Percentiles rank a stretch among this genome's conserved stretches.
Conservation (phyloP, 2,113 vertebrate genomes). For the Cyphomyrus discorhynchus region DNA sequence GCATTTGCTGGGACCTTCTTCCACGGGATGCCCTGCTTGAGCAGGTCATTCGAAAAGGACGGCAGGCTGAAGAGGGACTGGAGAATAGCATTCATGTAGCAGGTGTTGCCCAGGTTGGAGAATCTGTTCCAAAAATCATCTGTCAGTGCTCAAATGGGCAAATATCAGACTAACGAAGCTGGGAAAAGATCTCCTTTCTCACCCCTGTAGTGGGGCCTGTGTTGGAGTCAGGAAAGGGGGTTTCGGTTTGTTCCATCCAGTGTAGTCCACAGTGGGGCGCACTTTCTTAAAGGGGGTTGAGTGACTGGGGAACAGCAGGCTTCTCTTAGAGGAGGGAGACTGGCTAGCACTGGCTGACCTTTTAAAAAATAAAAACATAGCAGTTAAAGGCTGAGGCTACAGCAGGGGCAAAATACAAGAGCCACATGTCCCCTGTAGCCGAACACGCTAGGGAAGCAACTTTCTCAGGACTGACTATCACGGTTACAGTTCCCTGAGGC, state of each 20-base stretch:
- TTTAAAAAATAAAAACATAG: slow-evolving; percentile 4
- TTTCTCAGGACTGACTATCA: not conserved
- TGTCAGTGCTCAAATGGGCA: slow-evolving; percentile 22
- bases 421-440: not conserved
- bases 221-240: slow-evolving; percentile 71
- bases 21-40: slow-evolving; percentile 92
- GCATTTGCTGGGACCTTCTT: slow-evolving; percentile 88
- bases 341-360: slow-evolving; percentile 71
- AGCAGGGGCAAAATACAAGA: not conserved
- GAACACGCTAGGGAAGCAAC: not conserved
- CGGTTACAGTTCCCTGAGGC: not conserved
- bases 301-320: slow-evolving; percentile 81
- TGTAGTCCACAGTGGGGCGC: slow-evolving; percentile 80
- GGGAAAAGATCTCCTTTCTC: slow-evolving; percentile 21
- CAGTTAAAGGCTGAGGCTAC: not conserved
- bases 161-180: not conserved
- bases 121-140: slow-evolving; percentile 63
- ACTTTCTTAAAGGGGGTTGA: slow-evolving; percentile 88
- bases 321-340: slow-evolving; percentile 76
- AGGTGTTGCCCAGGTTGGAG: slow-evolving; percentile 96
- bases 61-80: slow-evolving; percentile 97
- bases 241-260: slow-evolving; percentile 91
- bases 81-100: slow-evolving; percentile 98
- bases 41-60: slow-evolving; percentile 88
- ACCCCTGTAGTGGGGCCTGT: slow-evolving; percentile 90